phyloP scores from a whole-genome alignment of 2,797 vertebrate genomes.

The Morus bassanus region DNA sequence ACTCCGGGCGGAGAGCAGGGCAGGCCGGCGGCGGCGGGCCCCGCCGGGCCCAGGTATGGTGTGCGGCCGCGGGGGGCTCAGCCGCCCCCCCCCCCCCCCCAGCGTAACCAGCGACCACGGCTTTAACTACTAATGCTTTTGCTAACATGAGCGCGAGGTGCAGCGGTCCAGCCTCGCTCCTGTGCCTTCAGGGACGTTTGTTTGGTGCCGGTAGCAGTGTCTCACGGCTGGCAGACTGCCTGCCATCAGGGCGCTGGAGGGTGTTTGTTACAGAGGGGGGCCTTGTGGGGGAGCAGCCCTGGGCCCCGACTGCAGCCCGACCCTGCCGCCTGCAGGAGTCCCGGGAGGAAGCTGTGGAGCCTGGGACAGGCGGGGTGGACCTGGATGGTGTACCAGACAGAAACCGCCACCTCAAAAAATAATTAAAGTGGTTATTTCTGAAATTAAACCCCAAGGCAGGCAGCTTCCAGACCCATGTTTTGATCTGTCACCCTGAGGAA shows the following conservation, averaged over 20 bases:
- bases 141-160: fast-evolving
- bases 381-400: not conserved
- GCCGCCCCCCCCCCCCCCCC: no score
- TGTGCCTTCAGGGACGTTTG: no score
- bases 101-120: not conserved
- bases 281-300: not conserved
- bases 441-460: no score
- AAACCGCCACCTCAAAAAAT: not conserved
- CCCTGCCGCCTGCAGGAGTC: fast-evolving
- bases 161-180: not conserved
- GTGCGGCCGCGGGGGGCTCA: no score
- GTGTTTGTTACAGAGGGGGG: no score
- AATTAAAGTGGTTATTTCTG: not conserved
- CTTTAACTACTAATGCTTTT: not conserved
- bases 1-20: no score
- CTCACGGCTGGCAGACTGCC: no score
- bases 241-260: not conserved
- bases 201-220: not conserved
- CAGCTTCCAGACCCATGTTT: not conserved
- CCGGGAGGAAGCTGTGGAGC: fast-evolving
- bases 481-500: not conserved
- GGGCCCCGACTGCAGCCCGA: not conserved
- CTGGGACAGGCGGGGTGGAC: not conserved
- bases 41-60: no score
- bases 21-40: no score